Conservation (phyloP, 2,888 invertebrate species). For the Agrotis exclamationis region DNA sequence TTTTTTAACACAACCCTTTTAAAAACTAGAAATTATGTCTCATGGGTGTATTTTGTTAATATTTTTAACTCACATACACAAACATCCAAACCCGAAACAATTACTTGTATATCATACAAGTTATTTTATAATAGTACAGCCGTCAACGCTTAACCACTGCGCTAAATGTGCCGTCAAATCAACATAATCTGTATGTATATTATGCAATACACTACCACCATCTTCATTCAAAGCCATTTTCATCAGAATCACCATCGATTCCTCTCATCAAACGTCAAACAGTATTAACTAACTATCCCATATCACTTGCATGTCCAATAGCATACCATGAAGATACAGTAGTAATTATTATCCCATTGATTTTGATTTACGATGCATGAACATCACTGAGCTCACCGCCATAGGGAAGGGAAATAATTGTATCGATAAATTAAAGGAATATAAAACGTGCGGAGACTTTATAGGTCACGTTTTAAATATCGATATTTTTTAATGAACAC, state of each 20-base stretch:
- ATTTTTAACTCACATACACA: too few relatives aligned
- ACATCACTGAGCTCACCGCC: conserved; percentile 55
- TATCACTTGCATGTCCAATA: conserved; percentile 1
- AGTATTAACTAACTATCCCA: neutral
- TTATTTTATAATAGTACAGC: too few relatives aligned
- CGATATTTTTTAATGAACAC: conserved; percentile 29
- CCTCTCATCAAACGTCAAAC: conserved; percentile 9
- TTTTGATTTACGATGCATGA: conserved; percentile 66
- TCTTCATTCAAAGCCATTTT: neutral
- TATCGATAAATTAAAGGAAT: conserved; percentile 59
- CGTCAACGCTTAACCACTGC: too few relatives aligned
- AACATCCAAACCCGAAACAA: too few relatives aligned
- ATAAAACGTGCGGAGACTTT: conserved; percentile 37
- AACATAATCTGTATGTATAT: too few relatives aligned
- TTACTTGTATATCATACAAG: too few relatives aligned
- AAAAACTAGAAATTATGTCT: too few relatives aligned
- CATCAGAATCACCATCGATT: conserved; percentile 19
- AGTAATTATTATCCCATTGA: conserved; percentile 62
- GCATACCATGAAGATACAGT: conserved; percentile 19
- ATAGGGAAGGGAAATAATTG: conserved; percentile 47
- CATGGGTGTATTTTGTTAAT: too few relatives aligned
- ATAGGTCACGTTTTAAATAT: conserved; percentile 44
- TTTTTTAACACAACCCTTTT: too few relatives aligned
- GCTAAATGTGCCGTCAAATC: too few relatives aligned
- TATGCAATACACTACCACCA: too few relatives aligned